Percentiles rank a stretch among this genome's conserved stretches.
Conservation (phyloP, 2,113 vertebrate species). For the Thunnus maccoyii region DNA sequence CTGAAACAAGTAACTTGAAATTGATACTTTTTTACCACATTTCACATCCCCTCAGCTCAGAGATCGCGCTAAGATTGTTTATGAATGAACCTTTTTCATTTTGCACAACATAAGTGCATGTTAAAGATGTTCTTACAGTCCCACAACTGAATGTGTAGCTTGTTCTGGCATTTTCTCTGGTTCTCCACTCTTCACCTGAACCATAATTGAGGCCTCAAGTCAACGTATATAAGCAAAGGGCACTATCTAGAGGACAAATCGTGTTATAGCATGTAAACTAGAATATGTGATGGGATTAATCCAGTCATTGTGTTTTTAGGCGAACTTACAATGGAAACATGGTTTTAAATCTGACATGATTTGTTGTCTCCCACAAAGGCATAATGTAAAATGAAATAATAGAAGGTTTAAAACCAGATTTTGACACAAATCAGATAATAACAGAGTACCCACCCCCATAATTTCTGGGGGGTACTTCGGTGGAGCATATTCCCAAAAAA, state of each 20-base stretch:
- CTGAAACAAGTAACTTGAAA: neutral
- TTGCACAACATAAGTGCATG: neutral
- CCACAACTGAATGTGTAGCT: neutral
- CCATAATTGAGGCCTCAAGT: neutral
- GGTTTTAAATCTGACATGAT: neutral
- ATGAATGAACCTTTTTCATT: no score
- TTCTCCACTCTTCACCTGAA: neutral
- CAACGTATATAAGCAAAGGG: neutral
- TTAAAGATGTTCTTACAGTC: neutral
- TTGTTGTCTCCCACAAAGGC: neutral
- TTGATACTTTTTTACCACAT: neutral
- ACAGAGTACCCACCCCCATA: neutral
- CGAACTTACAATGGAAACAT: neutral
- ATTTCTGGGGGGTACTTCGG: neutral
- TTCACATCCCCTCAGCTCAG: neutral
- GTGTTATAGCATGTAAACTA: neutral
- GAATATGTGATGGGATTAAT: neutral
- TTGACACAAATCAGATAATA: neutral
- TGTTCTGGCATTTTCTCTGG: neutral
- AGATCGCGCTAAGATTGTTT: no score
- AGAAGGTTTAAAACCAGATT: neutral
- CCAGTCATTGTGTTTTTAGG: neutral
- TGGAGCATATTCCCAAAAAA: no score
- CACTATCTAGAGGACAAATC: constrained; percentile 7
- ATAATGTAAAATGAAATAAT: neutral